phyloP scores from a whole-genome alignment of 2,797 vertebrate species.

The Anas bernieri region DNA sequence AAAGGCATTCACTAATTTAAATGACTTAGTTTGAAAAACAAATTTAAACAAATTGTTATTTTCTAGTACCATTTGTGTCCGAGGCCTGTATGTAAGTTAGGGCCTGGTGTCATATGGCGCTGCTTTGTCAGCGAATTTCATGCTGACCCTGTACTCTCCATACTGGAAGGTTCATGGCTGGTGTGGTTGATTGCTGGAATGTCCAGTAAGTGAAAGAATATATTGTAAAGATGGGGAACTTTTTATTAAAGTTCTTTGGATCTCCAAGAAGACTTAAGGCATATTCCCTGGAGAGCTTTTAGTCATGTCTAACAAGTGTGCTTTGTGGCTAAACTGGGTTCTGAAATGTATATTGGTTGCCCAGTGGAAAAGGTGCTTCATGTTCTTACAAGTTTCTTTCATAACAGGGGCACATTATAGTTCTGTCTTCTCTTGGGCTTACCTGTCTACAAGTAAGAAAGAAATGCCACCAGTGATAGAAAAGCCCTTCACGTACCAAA shows the following conservation, averaged over 20 bases:
- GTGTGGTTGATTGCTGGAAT: conserved; percentile 46
- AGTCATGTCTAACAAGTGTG: conserved; percentile 41
- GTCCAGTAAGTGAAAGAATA: conserved; percentile 64
- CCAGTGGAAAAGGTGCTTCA: conserved; percentile 63
- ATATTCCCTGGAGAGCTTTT: conserved; percentile 44
- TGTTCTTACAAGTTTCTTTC: conserved; percentile 14
- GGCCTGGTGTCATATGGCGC: conserved; percentile 34
- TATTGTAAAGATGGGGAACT: conserved; percentile 33
- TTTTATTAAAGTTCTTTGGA: conserved; percentile 53
- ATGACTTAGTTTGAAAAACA: neutral
- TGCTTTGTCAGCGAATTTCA: conserved; percentile 35
- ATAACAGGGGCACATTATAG: conserved; percentile 6
- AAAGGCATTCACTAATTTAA: neutral
- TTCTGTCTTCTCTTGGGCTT: neutral
- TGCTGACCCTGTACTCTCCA: conserved; percentile 25
- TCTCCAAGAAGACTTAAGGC: conserved; percentile 53
- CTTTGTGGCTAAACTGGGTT: conserved; percentile 24
- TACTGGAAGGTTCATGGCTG: conserved; percentile 44
- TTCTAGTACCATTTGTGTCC: neutral
- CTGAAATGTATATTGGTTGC: neutral
- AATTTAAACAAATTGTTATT: neutral
- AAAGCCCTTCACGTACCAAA: conserved; percentile 10
- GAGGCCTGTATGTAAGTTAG: conserved; percentile 3
- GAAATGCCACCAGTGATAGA: neutral
- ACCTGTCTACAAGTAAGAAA: conserved; percentile 22